These are phyloP conservation scores for Maniola jurtina DNA, from an alignment of 1,140 invertebrate genomes.

Conservation along the genomic window DNA sequence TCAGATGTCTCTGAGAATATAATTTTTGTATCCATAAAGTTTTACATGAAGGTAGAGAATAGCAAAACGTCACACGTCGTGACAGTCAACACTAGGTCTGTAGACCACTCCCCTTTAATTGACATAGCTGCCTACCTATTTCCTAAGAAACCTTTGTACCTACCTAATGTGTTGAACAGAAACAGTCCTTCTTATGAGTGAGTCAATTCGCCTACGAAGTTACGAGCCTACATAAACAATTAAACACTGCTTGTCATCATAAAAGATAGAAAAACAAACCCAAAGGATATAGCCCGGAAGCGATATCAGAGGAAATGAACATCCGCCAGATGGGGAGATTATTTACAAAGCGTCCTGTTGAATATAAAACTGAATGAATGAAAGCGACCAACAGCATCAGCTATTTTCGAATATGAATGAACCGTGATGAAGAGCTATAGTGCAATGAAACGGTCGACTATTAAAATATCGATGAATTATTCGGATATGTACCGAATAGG, in stretches of 20 bases:
- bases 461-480: constrained; percentile 11
- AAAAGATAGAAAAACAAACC: constrained; percentile 67
- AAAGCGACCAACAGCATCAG: constrained; percentile 32
- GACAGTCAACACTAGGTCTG: too few species aligned
- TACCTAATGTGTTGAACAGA: neutral
- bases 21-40: too few species aligned
- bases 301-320: constrained; percentile 67
- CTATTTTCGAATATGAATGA: constrained; percentile 36
- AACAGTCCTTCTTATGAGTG: neutral
- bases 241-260: constrained; percentile 48
- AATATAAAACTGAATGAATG: constrained; percentile 44
- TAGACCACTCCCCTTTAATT: too few species aligned
- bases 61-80: too few species aligned
- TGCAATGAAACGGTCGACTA: neutral
- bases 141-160: neutral
- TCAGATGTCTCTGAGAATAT: too few species aligned
- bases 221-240: constrained; percentile 1
- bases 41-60: too few species aligned
- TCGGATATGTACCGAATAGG: constrained; percentile 22
- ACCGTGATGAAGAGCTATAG: constrained; percentile 17
- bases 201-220: constrained; percentile 1
- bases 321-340: constrained; percentile 74
- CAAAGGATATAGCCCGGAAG: constrained; percentile 60
- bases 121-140: too few species aligned
- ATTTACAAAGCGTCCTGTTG: constrained; percentile 42